Evolutionary conservation across 2,888 invertebrate genomes (phyloP).

Genomic region (Agonopterix subpropinquella): DNA sequence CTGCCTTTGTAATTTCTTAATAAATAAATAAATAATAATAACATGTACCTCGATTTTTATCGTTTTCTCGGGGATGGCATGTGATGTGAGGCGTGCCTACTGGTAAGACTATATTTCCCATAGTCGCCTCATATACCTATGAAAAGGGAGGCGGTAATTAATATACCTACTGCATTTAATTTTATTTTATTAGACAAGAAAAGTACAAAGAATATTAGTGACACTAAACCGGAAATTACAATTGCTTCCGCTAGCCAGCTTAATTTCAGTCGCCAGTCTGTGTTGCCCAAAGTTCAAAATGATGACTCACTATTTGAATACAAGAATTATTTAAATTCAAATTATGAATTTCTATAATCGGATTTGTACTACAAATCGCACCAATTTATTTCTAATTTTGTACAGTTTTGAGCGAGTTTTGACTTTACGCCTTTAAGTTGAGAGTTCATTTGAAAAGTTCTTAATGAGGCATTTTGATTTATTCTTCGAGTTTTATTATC

Average conservation of each 20-base stretch:
- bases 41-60: too few relatives aligned
- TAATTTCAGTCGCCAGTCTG: conserved; percentile 7
- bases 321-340: conserved; percentile 31
- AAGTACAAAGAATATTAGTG: too few relatives aligned
- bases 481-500: neutral
- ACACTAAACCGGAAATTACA: too few relatives aligned
- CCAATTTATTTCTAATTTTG: conserved; percentile 15
- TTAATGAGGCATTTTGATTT: neutral
- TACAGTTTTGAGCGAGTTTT: conserved; percentile 8
- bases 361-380: conserved; percentile 22
- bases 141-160: too few relatives aligned
- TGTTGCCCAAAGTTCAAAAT: conserved; percentile 9
- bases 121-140: too few relatives aligned
- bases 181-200: too few relatives aligned
- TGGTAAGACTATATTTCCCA: too few relatives aligned
- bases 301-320: conserved; percentile 18
- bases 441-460: neutral
- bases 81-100: too few relatives aligned
- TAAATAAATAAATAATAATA: too few relatives aligned
- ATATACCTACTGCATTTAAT: too few relatives aligned
- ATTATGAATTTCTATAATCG: conserved; percentile 32
- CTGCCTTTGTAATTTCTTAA: too few relatives aligned
- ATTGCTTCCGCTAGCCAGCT: neutral
- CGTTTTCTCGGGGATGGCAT: too few relatives aligned
- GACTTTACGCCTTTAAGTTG: conserved; percentile 7